phyloP scores from a whole-genome alignment of 1,140 invertebrate genomes.

The Bradynema listronoti region DNA sequence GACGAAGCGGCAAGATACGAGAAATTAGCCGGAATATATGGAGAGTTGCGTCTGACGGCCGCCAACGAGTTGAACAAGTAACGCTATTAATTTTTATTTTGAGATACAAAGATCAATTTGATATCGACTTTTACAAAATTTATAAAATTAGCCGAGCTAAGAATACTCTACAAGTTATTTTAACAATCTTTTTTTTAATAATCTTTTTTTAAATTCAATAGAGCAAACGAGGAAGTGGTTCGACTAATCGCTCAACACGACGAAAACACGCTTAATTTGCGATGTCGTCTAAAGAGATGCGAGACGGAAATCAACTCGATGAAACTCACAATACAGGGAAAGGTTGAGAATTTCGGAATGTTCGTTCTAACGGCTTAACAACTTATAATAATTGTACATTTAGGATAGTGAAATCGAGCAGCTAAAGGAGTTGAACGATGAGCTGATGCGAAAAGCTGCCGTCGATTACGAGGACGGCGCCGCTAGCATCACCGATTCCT shows the following conservation, averaged over 20 bases:
- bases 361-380: not conserved
- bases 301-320: slow-evolving; percentile 26
- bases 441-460: slow-evolving; percentile 24
- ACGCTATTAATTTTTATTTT: too few species aligned
- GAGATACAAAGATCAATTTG: too few species aligned
- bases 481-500: too few species aligned
- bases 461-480: too few species aligned
- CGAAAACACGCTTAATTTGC: slow-evolving; percentile 23
- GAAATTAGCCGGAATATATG: slow-evolving; percentile 8
- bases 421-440: slow-evolving; percentile 18
- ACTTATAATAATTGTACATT: not conserved
- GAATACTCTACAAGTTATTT: too few species aligned
- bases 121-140: not conserved
- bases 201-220: slow-evolving; percentile 17
- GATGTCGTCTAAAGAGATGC: slow-evolving; percentile 31
- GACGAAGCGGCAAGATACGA: slow-evolving; percentile 29
- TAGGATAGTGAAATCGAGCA: slow-evolving; percentile 21
- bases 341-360: slow-evolving; percentile 6
- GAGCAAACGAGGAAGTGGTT: slow-evolving; percentile 27
- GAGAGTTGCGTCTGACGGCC: slow-evolving; percentile 12
- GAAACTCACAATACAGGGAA: slow-evolving; percentile 24
- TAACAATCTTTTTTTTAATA: not conserved
- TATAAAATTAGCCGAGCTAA: too few species aligned
- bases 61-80: slow-evolving; percentile 21
- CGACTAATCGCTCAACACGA: slow-evolving; percentile 27